Conservation (phyloP, 2,113 vertebrate genomes). For the Siniperca chuatsi region DNA sequence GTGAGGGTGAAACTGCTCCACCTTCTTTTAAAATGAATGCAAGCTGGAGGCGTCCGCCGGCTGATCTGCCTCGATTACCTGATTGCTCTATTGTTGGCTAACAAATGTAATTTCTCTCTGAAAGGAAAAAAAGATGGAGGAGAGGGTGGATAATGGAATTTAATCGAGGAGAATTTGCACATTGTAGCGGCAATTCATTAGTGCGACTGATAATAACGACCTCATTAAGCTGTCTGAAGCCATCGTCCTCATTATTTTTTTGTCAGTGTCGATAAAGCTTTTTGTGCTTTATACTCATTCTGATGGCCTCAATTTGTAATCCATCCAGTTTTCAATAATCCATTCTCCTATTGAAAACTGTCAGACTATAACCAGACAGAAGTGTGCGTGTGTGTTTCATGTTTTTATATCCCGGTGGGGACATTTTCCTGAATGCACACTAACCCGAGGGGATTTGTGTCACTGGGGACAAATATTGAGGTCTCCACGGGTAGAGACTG, state of each 20-base stretch:
- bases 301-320: constrained; percentile 23
- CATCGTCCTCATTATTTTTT: constrained; percentile 7
- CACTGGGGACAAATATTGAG: no score
- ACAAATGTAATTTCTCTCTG: constrained; percentile 39
- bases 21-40: background rate
- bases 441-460: no score
- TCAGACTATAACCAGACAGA: background rate
- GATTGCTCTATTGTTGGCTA: constrained; percentile 44
- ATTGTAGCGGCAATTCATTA: constrained; percentile 60
- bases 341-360: background rate
- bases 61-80: constrained; percentile 29
- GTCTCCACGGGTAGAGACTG: no score
- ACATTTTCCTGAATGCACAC: no score
- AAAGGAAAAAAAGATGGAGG: constrained; percentile 20
- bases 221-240: constrained; percentile 54
- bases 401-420: no score
- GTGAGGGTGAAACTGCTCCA: background rate
- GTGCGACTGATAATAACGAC: constrained; percentile 30
- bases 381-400: background rate
- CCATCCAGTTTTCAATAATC: constrained; percentile 22
- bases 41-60: background rate
- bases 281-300: constrained; percentile 25
- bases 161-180: constrained; percentile 53
- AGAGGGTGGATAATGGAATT: constrained; percentile 37
- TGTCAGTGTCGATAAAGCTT: constrained; percentile 55